phyloP scores from a whole-genome alignment of 2,113 vertebrate genomes.

The Ochotona curzoniae region DNA sequence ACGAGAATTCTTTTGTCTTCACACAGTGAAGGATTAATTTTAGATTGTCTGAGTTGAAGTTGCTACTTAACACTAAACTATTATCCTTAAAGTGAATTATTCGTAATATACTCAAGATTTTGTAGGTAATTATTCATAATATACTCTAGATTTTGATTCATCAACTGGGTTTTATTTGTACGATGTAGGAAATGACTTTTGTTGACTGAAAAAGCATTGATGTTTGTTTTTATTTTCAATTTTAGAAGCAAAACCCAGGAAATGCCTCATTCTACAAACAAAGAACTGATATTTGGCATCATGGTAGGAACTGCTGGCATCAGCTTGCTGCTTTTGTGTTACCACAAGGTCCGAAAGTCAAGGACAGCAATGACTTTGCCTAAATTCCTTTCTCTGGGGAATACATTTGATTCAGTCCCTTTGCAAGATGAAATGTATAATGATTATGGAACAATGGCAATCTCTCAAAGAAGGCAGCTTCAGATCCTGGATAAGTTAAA shows the following conservation, averaged over 20 bases:
- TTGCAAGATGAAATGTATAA: constrained; percentile 67
- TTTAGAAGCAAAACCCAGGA: constrained; percentile 82
- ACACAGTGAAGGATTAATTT: not conserved
- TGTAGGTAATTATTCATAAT: not conserved
- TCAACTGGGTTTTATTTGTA: not conserved
- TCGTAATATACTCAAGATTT: not conserved
- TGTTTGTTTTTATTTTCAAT: constrained; percentile 67
- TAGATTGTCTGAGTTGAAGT: constrained; percentile 41
- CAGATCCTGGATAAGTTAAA: constrained; percentile 94
- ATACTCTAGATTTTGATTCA: constrained; percentile 18
- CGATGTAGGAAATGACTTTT: not conserved
- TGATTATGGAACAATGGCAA: constrained; percentile 72
- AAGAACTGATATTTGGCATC: constrained; percentile 90
- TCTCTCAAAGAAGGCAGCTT: constrained; percentile 86
- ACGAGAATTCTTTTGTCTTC: constrained; percentile 8
- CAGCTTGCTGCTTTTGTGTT: constrained; percentile 90
- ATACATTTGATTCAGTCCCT: constrained; percentile 58
- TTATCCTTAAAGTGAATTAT: constrained; percentile 7
- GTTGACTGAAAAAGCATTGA: not conserved
- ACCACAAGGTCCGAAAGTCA: constrained; percentile 82
- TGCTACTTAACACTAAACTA: not conserved
- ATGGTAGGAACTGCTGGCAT: constrained; percentile 94
- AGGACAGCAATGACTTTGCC: constrained; percentile 47
- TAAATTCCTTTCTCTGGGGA: constrained; percentile 51
- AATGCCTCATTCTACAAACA: constrained; percentile 92